Conservation (phyloP, 2,888 invertebrate species). For the Lycia hirtaria region DNA sequence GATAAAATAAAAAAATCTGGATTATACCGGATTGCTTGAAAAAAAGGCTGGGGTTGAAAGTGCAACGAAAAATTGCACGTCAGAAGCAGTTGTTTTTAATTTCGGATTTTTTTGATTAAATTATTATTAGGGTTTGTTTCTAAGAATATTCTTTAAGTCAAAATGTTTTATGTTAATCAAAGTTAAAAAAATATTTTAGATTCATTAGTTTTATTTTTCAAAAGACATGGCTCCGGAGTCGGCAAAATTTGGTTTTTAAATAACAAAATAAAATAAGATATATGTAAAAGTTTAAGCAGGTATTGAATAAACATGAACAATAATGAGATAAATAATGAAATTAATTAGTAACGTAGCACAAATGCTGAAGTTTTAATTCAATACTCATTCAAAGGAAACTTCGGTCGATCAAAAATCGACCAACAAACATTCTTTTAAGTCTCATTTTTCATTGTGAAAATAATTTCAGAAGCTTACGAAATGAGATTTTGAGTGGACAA, state of each 20-base stretch:
- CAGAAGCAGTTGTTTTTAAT: constrained; percentile 23
- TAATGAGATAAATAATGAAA: constrained; percentile 80
- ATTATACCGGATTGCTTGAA: constrained; percentile 63
- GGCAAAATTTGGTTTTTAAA: no score
- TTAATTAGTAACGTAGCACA: constrained; percentile 79
- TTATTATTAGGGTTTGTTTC: background rate
- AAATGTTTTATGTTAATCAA: background rate
- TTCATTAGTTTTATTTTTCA: constrained; percentile 32
- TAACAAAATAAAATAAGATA: no score
- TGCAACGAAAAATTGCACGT: constrained; percentile 37
- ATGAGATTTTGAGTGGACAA: constrained; percentile 64
- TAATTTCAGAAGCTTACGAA: constrained; percentile 78
- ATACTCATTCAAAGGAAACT: constrained; percentile 70
- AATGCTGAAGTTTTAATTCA: constrained; percentile 83
- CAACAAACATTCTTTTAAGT: constrained; percentile 66
- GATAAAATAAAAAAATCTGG: constrained; percentile 65
- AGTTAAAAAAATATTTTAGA: no score
- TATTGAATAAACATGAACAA: constrained; percentile 73
- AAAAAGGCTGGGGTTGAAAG: constrained; percentile 47
- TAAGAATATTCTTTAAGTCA: background rate
- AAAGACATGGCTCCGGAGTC: no score
- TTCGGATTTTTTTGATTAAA: constrained; percentile 15
- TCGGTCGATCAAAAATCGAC: constrained; percentile 69
- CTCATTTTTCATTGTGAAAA: constrained; percentile 72
- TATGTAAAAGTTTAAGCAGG: constrained; percentile 54